Conservation (phyloP, 92 coral and sea anemone genomes). For the Epizoanthus ramosus region DNA sequence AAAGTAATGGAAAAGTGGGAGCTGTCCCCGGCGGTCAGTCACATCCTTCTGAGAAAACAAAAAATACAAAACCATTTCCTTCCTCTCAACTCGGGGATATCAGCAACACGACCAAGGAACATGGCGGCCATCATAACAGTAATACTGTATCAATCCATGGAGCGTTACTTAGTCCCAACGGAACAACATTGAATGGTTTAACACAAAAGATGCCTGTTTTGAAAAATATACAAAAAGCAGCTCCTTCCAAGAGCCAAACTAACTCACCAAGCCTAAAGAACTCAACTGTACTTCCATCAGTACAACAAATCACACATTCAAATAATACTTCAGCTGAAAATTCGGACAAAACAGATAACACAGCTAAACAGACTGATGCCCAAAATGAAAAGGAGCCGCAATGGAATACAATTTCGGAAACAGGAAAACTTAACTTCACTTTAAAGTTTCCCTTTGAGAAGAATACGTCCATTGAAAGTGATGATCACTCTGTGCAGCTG, state of each 20-base stretch:
- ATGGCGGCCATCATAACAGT: background rate
- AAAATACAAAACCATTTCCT: background rate
- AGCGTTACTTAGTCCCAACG: no score
- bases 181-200: slow-evolving; percentile 2
- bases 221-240: background rate
- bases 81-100: background rate
- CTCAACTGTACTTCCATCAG: background rate
- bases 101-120: background rate
- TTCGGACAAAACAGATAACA: background rate
- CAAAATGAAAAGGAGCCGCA: background rate
- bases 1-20: background rate
- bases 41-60: background rate
- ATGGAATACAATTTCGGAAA: slow-evolving; percentile 31
- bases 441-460: slow-evolving; percentile 31
- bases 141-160: background rate
- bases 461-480: slow-evolving; percentile 17
- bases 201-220: background rate
- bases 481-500: slow-evolving; percentile 11
- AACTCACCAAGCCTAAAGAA: background rate
- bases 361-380: background rate
- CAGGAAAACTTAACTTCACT: slow-evolving; percentile 29
- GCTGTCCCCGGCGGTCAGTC: background rate
- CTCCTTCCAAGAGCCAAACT: background rate
- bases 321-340: background rate
- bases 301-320: background rate